phyloP scores from a whole-genome alignment of 2,888 invertebrate species.

The Erannis defoliaria region DNA sequence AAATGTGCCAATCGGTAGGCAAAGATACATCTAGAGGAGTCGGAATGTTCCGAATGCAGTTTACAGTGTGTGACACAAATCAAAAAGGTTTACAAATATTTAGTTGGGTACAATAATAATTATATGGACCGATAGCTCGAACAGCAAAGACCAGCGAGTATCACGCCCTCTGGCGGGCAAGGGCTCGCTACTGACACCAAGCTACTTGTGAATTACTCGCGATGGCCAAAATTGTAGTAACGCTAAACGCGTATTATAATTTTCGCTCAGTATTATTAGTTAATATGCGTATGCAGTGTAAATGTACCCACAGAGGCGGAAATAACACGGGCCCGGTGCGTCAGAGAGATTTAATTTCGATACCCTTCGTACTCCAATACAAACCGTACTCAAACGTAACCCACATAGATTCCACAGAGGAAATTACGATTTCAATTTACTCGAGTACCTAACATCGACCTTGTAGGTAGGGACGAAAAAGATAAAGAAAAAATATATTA shows the following conservation, averaged over 20 bases:
- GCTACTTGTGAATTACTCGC: slow-evolving; percentile 70
- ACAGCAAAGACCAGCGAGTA: slow-evolving; percentile 30
- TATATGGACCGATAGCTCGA: slow-evolving; percentile 32
- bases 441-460: slow-evolving; percentile 73
- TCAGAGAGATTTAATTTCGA: slow-evolving; percentile 53
- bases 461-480: slow-evolving; percentile 80
- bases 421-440: slow-evolving; percentile 76
- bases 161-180: slow-evolving; percentile 10
- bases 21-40: neutral
- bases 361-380: slow-evolving; percentile 51
- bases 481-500: slow-evolving; percentile 65
- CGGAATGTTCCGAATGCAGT: neutral
- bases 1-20: slow-evolving; percentile 5
- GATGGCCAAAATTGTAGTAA: slow-evolving; percentile 82
- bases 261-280: slow-evolving; percentile 83
- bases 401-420: slow-evolving; percentile 74
- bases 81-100: slow-evolving; percentile 38
- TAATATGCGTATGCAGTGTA: slow-evolving; percentile 64
- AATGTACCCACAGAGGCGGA: slow-evolving; percentile 58
- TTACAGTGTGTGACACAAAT: slow-evolving; percentile 13
- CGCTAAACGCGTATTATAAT: slow-evolving; percentile 76
- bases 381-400: slow-evolving; percentile 59
- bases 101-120: slow-evolving; percentile 42
- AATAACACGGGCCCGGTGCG: slow-evolving; percentile 74
- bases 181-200: slow-evolving; percentile 38